A percentile compares a stretch with the other conserved stretches of the same genome.
Conservation (phyloP, 37 sponge, comb jelly and placozoan genomes). For the Dysidea cf. avara region DNA sequence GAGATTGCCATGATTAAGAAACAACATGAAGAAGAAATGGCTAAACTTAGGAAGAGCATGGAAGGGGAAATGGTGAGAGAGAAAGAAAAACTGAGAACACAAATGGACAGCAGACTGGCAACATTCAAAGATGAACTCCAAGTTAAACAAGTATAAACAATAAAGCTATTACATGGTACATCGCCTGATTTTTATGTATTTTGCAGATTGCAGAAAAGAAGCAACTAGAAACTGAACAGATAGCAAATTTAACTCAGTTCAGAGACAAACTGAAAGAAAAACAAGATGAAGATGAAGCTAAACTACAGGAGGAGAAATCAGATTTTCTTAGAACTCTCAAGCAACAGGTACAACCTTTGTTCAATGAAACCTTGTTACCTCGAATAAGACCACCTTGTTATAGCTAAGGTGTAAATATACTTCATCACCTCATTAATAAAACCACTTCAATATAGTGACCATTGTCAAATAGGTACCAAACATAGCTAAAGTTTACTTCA, state of each 20-base stretch:
- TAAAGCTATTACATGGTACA: too few species aligned
- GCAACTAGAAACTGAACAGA: not conserved
- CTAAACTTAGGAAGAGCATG: not conserved
- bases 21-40: slow-evolving; percentile 34
- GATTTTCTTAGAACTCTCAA: slow-evolving; percentile 41
- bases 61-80: slow-evolving; percentile 1
- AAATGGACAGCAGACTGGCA: slow-evolving; percentile 1
- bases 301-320: slow-evolving; percentile 52
- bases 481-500: too few species aligned
- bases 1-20: slow-evolving; percentile 1
- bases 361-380: not conserved
- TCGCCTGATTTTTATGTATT: too few species aligned
- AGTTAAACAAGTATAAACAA: too few species aligned
- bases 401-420: too few species aligned
- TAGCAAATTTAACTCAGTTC: slow-evolving; percentile 3
- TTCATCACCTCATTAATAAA: too few species aligned
- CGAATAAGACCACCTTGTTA: not conserved
- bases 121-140: not conserved
- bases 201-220: too few species aligned
- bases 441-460: too few species aligned
- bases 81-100: not conserved
- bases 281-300: slow-evolving; percentile 69
- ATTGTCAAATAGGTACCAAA: too few species aligned
- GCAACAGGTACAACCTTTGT: slow-evolving; percentile 39
- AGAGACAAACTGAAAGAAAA: slow-evolving; percentile 41